Evolutionary conservation across 2,113 vertebrate genomes (phyloP).

Genomic region (Seriola aureovittata): DNA sequence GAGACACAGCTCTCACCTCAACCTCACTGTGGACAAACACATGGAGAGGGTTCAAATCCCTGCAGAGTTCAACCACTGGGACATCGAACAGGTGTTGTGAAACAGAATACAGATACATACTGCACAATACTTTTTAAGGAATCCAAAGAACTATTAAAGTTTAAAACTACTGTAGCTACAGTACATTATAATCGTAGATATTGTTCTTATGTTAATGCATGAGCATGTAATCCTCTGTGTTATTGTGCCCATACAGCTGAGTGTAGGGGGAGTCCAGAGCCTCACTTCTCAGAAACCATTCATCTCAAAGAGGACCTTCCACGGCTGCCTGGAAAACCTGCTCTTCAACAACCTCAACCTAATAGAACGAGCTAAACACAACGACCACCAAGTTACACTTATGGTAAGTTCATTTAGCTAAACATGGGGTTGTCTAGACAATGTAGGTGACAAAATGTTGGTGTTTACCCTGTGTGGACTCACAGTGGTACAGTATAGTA

Average conservation of each 20-base stretch:
- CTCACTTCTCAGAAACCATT: constrained; percentile 81
- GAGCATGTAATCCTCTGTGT: not conserved
- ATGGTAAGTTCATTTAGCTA: constrained; percentile 83
- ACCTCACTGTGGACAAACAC: constrained; percentile 94
- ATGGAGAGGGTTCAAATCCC: constrained; percentile 86
- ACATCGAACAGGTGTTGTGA: constrained; percentile 89
- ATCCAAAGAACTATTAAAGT: not conserved
- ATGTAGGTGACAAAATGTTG: no score
- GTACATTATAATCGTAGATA: not conserved
- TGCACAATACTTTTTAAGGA: not conserved
- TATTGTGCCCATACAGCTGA: constrained; percentile 84
- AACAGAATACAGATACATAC: not conserved
- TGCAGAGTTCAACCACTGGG: constrained; percentile 86
- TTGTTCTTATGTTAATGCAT: not conserved
- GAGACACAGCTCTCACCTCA: constrained; percentile 86
- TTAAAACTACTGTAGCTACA: not conserved
- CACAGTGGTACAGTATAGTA: no score
- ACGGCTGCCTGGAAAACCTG: constrained; percentile 95
- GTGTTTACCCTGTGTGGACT: no score
- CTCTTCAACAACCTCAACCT: constrained; percentile 89
- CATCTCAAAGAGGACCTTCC: constrained; percentile 85
- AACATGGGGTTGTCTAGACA: not conserved
- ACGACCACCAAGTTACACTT: constrained; percentile 80
- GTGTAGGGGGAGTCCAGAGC: constrained; percentile 88
- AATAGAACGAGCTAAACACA: constrained; percentile 85